A percentile compares a stretch with the other conserved stretches of the same genome.
These are phyloP conservation scores for Drosophila triauraria DNA, from an alignment of 1,140 invertebrate species.

Conservation along the genomic window DNA sequence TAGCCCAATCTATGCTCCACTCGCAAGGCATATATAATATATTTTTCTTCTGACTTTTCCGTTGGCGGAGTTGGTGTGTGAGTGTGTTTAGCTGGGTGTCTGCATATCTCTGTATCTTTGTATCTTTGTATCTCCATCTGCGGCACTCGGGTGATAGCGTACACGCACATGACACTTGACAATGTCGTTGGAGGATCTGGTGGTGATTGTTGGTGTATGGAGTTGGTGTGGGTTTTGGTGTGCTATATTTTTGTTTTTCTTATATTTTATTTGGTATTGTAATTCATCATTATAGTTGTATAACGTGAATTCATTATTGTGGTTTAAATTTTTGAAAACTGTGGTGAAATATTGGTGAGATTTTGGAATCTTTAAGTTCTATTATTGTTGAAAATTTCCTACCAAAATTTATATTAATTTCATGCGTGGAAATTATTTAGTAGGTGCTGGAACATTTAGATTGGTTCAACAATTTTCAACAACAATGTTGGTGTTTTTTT, in stretches of 20 bases:
- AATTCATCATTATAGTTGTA: neutral
- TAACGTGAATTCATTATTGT: neutral
- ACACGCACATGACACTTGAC: constrained; percentile 71
- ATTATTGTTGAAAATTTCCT: too few species aligned
- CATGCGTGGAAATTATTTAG: neutral
- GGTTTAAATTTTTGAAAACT: neutral
- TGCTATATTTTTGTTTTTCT: neutral
- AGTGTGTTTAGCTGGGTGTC: constrained; percentile 37
- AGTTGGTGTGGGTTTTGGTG: constrained; percentile 14
- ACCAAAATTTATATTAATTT: neutral
- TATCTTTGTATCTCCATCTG: constrained; percentile 55
- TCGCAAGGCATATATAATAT: constrained; percentile 21
- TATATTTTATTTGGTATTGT: neutral
- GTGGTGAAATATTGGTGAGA: neutral
- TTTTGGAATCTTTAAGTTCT: neutral
- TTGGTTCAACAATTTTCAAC: neutral
- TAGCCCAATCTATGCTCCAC: constrained; percentile 53
- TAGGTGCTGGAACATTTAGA: neutral
- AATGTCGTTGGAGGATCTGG: constrained; percentile 46
- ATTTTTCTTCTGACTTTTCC: constrained; percentile 27
- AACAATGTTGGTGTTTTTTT: neutral
- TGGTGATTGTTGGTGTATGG: constrained; percentile 27
- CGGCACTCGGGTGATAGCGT: constrained; percentile 60
- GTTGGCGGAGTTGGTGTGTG: constrained; percentile 10
- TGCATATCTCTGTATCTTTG: constrained; percentile 31